These are phyloP conservation scores for Lonchura striata DNA, from an alignment of 2,113 vertebrate species.

Conservation along the genomic window DNA sequence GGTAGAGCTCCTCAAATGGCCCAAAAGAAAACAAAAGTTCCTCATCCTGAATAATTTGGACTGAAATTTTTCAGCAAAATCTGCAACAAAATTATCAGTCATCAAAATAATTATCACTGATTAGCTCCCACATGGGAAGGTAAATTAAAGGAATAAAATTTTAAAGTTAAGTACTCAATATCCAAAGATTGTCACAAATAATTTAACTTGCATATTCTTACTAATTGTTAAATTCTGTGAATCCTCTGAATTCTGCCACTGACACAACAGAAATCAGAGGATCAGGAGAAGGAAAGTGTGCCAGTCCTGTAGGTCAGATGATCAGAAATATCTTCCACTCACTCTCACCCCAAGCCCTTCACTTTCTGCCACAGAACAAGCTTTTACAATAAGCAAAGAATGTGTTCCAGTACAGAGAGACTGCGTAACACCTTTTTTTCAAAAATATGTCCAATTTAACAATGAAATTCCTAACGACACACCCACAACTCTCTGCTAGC, in stretches of 20 bases:
- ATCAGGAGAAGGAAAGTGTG: background rate
- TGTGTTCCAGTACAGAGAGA: background rate
- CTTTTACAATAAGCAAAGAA: background rate
- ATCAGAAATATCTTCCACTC: background rate
- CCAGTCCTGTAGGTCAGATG: background rate
- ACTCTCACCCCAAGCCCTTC: background rate
- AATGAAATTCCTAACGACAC: background rate
- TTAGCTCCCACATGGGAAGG: background rate
- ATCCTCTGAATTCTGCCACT: background rate
- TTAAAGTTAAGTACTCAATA: background rate
- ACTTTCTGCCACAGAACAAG: fast-evolving
- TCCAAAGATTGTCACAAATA: background rate
- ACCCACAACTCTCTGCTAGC: background rate
- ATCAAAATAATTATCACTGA: background rate
- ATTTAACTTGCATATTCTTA: background rate
- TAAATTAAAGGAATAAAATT: background rate
- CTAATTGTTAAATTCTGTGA: background rate
- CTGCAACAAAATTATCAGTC: background rate
- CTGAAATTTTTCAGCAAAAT: background rate
- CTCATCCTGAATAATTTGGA: background rate
- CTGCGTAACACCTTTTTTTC: background rate
- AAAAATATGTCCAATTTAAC: background rate
- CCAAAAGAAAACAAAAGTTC: background rate
- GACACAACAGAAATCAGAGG: background rate
- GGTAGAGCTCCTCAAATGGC: background rate